phyloP scores from a whole-genome alignment of 2,888 invertebrate genomes.

The Diploptera punctata region DNA sequence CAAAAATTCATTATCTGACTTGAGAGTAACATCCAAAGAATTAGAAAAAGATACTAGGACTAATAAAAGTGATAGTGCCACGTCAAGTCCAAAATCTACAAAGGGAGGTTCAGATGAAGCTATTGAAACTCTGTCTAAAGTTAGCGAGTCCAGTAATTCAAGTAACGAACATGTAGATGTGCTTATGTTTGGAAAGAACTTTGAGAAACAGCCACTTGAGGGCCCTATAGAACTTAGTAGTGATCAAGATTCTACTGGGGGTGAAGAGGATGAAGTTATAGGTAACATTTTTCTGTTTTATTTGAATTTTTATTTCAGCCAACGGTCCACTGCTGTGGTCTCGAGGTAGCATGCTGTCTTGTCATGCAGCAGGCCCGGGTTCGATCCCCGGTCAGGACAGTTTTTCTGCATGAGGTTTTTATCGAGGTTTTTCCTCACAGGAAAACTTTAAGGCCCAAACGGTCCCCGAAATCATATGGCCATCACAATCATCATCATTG shows the following conservation, averaged over 20 bases:
- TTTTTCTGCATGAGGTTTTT: too few species aligned
- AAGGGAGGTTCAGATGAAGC: conserved; percentile 36
- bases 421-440: too few species aligned
- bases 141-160: conserved; percentile 47
- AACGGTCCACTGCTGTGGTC: too few species aligned
- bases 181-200: conserved; percentile 73
- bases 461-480: too few species aligned
- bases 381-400: too few species aligned
- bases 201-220: conserved; percentile 61
- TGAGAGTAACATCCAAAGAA: conserved; percentile 44
- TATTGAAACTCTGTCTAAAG: not conserved
- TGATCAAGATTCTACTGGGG: conserved; percentile 85
- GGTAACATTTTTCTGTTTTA: conserved; percentile 53
- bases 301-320: too few species aligned
- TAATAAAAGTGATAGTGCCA: not conserved
- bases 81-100: conserved; percentile 22
- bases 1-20: conserved; percentile 47
- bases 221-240: conserved; percentile 63
- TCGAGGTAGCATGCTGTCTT: too few species aligned
- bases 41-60: not conserved
- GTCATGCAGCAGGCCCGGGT: too few species aligned
- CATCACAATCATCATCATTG: too few species aligned
- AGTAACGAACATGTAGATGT: conserved; percentile 55
- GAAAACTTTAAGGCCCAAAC: too few species aligned
- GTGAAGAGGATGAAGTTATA: conserved; percentile 68